Conservation (phyloP, 2,113 vertebrate genomes). For the Seriola rivoliana region DNA sequence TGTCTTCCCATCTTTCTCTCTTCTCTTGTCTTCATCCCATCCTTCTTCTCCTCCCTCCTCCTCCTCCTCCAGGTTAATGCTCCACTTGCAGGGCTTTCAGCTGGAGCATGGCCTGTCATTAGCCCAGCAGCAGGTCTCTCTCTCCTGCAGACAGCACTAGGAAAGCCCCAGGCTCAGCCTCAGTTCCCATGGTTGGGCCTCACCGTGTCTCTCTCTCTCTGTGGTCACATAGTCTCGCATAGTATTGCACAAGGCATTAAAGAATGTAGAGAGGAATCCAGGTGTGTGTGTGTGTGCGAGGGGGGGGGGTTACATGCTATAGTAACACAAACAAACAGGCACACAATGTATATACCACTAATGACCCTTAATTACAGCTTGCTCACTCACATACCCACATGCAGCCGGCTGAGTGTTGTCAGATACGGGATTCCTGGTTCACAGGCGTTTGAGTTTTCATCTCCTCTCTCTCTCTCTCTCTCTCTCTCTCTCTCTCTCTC, state of each 20-base stretch:
- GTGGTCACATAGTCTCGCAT: conserved; percentile 7
- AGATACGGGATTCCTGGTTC: conserved; percentile 32
- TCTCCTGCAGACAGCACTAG: conserved; percentile 62
- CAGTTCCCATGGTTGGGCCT: conserved; percentile 64
- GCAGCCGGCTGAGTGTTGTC: conserved; percentile 12
- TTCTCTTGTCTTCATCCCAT: not conserved
- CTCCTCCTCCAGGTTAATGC: conserved; percentile 20
- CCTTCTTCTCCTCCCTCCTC: not conserved
- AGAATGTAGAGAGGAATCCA: conserved; percentile 22
- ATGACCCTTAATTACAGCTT: conserved; percentile 60
- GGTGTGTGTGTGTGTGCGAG: conserved; percentile 12
- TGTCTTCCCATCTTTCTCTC: not conserved
- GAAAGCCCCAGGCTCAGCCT: conserved; percentile 59
- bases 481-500: no score
- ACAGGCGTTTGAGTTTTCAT: not conserved
- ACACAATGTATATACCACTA: conserved; percentile 31
- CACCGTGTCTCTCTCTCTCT: conserved; percentile 21
- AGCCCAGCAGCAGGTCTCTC: conserved; percentile 66
- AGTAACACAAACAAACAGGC: conserved; percentile 18
- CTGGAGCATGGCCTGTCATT: conserved; percentile 62
- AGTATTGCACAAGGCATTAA: conserved; percentile 9
- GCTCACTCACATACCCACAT: conserved; percentile 10
- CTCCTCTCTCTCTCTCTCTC: not conserved
- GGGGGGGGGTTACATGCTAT: not conserved
- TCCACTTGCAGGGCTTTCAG: conserved; percentile 32